These are phyloP conservation scores for Xiphorhynchus erythropygius DNA, from an alignment of 2,797 vertebrate genomes.

Conservation along the genomic window DNA sequence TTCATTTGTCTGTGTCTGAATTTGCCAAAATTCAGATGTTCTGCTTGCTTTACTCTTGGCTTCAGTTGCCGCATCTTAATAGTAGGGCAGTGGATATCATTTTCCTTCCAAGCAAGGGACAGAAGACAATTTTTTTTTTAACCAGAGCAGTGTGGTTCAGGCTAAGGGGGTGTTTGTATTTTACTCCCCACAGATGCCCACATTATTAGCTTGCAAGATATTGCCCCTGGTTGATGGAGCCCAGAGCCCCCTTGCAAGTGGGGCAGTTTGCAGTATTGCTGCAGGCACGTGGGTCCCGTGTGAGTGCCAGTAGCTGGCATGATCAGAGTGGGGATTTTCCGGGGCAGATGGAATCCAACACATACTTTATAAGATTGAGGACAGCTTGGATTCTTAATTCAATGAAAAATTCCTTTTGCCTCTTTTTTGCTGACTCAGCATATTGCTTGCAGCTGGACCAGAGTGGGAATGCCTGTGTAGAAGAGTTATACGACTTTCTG, in stretches of 20 bases:
- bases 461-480: constrained; percentile 29
- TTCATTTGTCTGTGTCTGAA: constrained; percentile 8
- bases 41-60: not conserved
- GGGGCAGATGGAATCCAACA: not conserved
- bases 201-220: accelerated
- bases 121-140: not conserved
- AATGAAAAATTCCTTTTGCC: constrained; percentile 35
- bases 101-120: not conserved
- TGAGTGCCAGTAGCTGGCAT: accelerated
- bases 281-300: accelerated
- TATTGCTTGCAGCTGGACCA: constrained; percentile 31
- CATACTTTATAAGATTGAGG: constrained; percentile 33
- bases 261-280: accelerated
- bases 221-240: not conserved
- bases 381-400: constrained; percentile 24
- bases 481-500: constrained; percentile 62
- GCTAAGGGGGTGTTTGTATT: not conserved
- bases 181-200: not conserved
- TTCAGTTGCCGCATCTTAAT: not conserved
- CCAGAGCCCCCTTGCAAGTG: not conserved
- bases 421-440: constrained; percentile 37
- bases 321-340: not conserved
- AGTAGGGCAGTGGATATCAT: not conserved
- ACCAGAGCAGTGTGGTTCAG: not conserved
- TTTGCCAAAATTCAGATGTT: constrained; percentile 2